Evolutionary conservation across 37 sponge, comb jelly and placozoan genomes (phyloP).

Genomic region (Cladorhizidae sp.): DNA sequence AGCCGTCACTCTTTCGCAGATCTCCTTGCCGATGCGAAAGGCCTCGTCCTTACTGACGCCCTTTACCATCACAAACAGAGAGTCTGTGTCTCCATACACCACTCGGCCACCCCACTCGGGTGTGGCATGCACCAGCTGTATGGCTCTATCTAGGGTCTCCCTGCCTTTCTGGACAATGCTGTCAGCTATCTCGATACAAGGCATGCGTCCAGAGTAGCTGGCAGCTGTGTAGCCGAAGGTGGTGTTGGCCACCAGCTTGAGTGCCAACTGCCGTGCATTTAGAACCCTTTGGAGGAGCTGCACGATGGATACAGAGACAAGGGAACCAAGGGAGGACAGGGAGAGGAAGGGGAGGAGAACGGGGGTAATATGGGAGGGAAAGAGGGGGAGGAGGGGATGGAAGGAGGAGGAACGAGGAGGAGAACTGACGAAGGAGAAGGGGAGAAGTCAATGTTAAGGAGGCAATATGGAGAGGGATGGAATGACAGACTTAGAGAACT

Average conservation of each 20-base stretch:
- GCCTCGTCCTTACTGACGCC: slow-evolving; percentile 83
- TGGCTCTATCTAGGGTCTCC: slow-evolving; percentile 91
- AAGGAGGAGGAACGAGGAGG: no score
- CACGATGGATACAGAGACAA: not conserved
- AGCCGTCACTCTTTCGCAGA: slow-evolving; percentile 75
- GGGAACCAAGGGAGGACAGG: not conserved
- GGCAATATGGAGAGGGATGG: not conserved
- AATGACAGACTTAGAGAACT: no score
- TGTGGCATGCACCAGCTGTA: slow-evolving; percentile 81
- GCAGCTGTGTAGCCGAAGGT: slow-evolving; percentile 98
- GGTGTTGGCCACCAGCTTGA: slow-evolving; percentile 95
- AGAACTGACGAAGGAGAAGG: not conserved
- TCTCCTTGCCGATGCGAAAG: slow-evolving; percentile 86
- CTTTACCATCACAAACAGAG: slow-evolving; percentile 85
- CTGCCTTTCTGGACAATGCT: slow-evolving; percentile 93
- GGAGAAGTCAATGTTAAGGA: not conserved
- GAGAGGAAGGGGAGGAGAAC: no score
- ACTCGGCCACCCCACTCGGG: slow-evolving; percentile 86
- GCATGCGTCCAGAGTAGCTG: slow-evolving; percentile 97
- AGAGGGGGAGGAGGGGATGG: no score
- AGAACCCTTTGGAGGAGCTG: slow-evolving; percentile 73
- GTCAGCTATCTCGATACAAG: slow-evolving; percentile 94
- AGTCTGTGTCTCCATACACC: slow-evolving; percentile 98
- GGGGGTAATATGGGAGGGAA: no score
- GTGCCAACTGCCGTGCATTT: slow-evolving; percentile 89